Conservation (phyloP, 30 jellyfish, hydroid and myxozoan species). For the Hydractinia symbiolongicarpus region DNA sequence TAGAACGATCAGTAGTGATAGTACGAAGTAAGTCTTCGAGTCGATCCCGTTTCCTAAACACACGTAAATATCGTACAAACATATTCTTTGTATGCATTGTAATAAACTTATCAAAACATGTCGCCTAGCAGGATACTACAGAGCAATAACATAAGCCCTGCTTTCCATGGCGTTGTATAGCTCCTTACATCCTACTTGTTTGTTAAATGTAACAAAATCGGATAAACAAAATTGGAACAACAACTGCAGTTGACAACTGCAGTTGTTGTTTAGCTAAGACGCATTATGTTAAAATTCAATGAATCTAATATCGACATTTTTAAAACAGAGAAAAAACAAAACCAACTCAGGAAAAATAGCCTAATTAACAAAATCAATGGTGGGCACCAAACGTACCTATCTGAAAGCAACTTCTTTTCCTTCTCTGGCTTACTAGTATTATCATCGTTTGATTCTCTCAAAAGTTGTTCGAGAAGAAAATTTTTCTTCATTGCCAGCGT, state of each 20-base stretch:
- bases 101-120: too few species aligned
- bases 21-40: conserved; percentile 78
- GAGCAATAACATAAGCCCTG: too few species aligned
- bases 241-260: too few species aligned
- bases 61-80: background rate
- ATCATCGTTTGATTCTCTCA: conserved; percentile 19
- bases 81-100: background rate
- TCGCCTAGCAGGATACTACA: too few species aligned
- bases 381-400: conserved; percentile 13
- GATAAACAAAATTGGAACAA: too few species aligned
- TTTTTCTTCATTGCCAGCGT: conserved; percentile 29
- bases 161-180: too few species aligned
- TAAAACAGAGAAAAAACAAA: background rate
- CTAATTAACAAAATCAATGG: background rate
- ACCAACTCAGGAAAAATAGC: too few species aligned
- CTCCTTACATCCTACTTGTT: too few species aligned
- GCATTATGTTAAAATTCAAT: too few species aligned
- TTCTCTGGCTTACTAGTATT: conserved; percentile 7
- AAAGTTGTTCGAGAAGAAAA: conserved; percentile 16
- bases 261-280: too few species aligned
- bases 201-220: too few species aligned
- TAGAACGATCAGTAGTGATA: conserved; percentile 69
- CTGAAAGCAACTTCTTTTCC: conserved; percentile 32
- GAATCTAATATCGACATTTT: background rate
- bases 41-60: conserved; percentile 77